A percentile compares a stretch with the other conserved stretches of the same genome.
These are phyloP conservation scores for Hartigia nigra DNA, from an alignment of 2,888 invertebrate species.

Conservation along the genomic window DNA sequence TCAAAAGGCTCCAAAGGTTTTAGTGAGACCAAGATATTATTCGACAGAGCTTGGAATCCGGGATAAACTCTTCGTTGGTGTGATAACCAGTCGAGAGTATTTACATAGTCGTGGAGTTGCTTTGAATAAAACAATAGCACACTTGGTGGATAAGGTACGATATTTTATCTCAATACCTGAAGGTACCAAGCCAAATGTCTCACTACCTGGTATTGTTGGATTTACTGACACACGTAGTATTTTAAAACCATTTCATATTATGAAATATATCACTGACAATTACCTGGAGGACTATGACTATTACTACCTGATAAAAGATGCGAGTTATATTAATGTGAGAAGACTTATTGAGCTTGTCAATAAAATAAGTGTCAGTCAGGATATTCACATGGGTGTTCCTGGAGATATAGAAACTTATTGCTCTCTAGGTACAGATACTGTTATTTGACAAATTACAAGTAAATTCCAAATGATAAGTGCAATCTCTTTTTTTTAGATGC, in stretches of 20 bases:
- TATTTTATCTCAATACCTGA: slow-evolving; percentile 77
- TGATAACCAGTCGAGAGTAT: slow-evolving; percentile 81
- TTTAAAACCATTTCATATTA: slow-evolving; percentile 85
- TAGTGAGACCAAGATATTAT: slow-evolving; percentile 90
- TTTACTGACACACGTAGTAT: slow-evolving; percentile 84
- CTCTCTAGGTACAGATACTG: slow-evolving; percentile 71
- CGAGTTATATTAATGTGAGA: slow-evolving; percentile 85
- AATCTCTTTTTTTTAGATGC: slow-evolving; percentile 73
- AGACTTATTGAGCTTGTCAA: slow-evolving; percentile 78
- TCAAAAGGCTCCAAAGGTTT: slow-evolving; percentile 69
- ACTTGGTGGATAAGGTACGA: slow-evolving; percentile 84
- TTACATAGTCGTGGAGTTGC: slow-evolving; percentile 81
- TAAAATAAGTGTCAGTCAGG: slow-evolving; percentile 84
- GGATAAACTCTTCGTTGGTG: slow-evolving; percentile 88
- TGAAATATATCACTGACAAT: slow-evolving; percentile 91
- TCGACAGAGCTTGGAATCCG: slow-evolving; percentile 95
- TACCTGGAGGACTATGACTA: slow-evolving; percentile 92
- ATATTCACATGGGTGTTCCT: slow-evolving; percentile 83
- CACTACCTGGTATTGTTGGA: slow-evolving; percentile 81
- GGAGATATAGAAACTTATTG: slow-evolving; percentile 75
- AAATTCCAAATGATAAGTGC: neutral
- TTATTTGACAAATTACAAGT: neutral
- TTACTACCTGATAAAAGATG: slow-evolving; percentile 89
- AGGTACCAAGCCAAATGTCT: slow-evolving; percentile 68
- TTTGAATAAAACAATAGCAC: slow-evolving; percentile 89